A percentile compares a stretch with the other conserved stretches of the same genome.
Conservation (phyloP, 2,888 invertebrate species). For the Pyrgus malvae region DNA sequence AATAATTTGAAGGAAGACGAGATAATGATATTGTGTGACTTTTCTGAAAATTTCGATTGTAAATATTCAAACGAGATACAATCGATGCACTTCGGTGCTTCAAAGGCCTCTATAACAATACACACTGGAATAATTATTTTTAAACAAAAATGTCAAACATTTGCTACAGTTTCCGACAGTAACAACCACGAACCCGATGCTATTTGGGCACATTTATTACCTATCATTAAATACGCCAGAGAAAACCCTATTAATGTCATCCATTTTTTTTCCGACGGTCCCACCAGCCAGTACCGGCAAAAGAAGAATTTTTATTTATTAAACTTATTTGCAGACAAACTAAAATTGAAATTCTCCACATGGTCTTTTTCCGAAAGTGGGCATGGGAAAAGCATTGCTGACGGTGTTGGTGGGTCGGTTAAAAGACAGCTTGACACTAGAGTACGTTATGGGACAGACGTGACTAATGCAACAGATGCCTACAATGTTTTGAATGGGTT, state of each 20-base stretch:
- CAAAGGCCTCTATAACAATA: conserved; percentile 33
- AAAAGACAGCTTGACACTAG: conserved; percentile 37
- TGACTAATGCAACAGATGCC: conserved; percentile 31
- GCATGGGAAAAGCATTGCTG: conserved; percentile 38
- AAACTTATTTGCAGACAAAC: conserved; percentile 29
- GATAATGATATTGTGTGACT: conserved; percentile 31
- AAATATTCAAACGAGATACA: conserved; percentile 37
- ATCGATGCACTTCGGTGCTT: conserved; percentile 37
- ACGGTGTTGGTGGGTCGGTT: conserved; percentile 37
- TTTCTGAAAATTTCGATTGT: conserved; percentile 34
- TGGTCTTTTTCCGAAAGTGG: conserved; percentile 39
- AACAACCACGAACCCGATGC: conserved; percentile 33
- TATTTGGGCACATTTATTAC: conserved; percentile 35
- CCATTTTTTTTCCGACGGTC: conserved; percentile 40
- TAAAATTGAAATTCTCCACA: conserved; percentile 31
- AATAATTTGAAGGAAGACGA: conserved; percentile 28
- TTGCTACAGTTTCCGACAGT: conserved; percentile 33
- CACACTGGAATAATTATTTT: conserved; percentile 36
- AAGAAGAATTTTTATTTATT: conserved; percentile 37
- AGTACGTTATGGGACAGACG: conserved; percentile 34
- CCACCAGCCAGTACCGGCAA: conserved; percentile 37
- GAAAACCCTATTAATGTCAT: conserved; percentile 30
- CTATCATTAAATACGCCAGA: conserved; percentile 32
- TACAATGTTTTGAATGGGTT: not conserved
- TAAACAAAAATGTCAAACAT: conserved; percentile 31